Evolutionary conservation across 2,113 vertebrate species (phyloP).

Genomic region (Saguinus midas): DNA sequence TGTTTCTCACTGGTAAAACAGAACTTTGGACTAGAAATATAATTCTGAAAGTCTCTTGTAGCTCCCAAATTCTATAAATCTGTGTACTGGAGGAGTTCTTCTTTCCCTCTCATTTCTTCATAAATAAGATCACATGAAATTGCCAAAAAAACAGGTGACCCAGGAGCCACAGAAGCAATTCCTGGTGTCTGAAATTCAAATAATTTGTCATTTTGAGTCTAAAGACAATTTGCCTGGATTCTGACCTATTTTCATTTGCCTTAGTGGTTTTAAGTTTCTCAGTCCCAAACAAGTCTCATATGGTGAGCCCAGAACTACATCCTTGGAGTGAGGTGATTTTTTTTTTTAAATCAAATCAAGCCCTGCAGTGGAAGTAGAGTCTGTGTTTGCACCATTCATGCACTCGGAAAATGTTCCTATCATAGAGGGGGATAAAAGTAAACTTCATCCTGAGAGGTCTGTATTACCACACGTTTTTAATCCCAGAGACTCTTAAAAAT

Average conservation of each 20-base stretch:
- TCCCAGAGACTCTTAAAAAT: background rate
- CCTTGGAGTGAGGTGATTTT: conserved; percentile 62
- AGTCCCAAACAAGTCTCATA: conserved; percentile 54
- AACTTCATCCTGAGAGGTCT: conserved; percentile 15
- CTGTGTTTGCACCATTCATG: background rate
- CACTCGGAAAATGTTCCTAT: conserved; percentile 48
- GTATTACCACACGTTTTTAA: background rate
- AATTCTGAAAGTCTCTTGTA: background rate
- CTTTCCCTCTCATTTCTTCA: conserved; percentile 61
- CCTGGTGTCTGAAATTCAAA: conserved; percentile 28
- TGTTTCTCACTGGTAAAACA: background rate
- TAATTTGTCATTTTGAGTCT: conserved; percentile 15
- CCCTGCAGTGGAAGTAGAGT: conserved; percentile 65
- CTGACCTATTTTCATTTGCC: conserved; percentile 65
- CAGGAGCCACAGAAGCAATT: conserved; percentile 6
- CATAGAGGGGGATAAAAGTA: background rate
- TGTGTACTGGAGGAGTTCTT: conserved; percentile 65
- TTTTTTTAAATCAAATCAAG: conserved; percentile 69
- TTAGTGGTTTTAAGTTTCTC: conserved; percentile 58
- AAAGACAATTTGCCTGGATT: conserved; percentile 50
- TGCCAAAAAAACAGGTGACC: conserved; percentile 54
- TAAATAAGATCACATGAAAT: conserved; percentile 68
- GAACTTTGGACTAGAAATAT: background rate
- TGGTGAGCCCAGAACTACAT: conserved; percentile 66
- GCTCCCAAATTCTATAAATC: background rate